Conservation (phyloP, 37 sponge, comb jelly and placozoan genomes). For the Theonella swinhoei region DNA sequence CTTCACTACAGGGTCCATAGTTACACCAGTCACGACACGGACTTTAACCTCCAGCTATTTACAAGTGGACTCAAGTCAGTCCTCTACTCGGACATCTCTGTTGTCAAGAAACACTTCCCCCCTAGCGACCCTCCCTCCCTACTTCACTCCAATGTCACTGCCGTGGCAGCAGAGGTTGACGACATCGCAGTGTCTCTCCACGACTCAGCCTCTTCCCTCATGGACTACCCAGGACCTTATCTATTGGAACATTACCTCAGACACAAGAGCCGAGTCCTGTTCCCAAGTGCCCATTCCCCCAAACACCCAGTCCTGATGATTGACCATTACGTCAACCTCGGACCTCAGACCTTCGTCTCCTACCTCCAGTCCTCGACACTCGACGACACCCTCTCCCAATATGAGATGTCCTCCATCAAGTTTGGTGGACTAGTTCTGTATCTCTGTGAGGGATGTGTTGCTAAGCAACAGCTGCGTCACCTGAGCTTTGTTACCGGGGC, state of each 20-base stretch:
- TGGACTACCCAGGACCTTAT: constrained; percentile 78
- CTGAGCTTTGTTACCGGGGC: constrained; percentile 84
- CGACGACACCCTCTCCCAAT: not conserved
- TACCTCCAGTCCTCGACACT: constrained; percentile 42
- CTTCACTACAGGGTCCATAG: constrained; percentile 52
- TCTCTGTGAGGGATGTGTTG: constrained; percentile 73
- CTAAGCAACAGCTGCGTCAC: constrained; percentile 51
- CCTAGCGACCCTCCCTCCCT: constrained; percentile 53
- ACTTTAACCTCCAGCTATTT: constrained; percentile 67
- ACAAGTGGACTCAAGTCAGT: constrained; percentile 23
- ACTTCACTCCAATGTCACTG: constrained; percentile 3
- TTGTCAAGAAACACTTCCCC: constrained; percentile 66
- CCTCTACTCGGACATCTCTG: constrained; percentile 33
- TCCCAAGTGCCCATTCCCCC: constrained; percentile 56
- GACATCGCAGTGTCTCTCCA: constrained; percentile 74
- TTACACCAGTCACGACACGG: constrained; percentile 62
- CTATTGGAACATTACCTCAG: constrained; percentile 78
- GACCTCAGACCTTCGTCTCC: constrained; percentile 50
- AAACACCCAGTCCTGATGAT: constrained; percentile 71
- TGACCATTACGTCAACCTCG: constrained; percentile 82
- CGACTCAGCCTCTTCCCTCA: constrained; percentile 53
- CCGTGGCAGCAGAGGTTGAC: constrained; percentile 39
- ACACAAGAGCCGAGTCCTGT: constrained; percentile 53
- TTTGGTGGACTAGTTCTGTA: constrained; percentile 91
- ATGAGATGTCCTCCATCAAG: not conserved